Conservation (phyloP, 1,140 invertebrate species). For the Drosophila pseudoananassae region DNA sequence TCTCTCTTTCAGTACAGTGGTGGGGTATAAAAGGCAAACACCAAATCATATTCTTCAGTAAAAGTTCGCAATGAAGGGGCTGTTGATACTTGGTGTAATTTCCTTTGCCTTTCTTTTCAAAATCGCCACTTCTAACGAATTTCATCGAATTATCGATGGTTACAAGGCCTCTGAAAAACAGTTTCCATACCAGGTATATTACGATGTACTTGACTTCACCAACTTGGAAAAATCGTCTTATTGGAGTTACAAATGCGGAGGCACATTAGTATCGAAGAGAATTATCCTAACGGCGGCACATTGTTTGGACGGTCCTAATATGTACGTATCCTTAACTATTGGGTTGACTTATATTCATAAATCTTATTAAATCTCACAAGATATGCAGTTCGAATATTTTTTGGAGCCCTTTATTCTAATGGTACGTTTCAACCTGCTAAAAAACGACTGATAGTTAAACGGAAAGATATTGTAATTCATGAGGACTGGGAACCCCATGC, state of each 20-base stretch:
- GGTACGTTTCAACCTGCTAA: background rate
- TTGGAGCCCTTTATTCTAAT: background rate
- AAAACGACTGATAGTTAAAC: background rate
- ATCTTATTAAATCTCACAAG: background rate
- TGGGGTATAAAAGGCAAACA: background rate
- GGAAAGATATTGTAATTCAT: background rate
- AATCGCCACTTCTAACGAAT: background rate
- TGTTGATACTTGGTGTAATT: background rate
- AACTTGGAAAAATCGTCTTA: too few relatives aligned
- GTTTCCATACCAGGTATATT: background rate
- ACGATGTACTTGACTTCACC: background rate
- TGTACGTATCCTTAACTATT: background rate
- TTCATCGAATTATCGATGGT: background rate
- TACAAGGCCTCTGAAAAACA: background rate
- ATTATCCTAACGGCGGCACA: background rate
- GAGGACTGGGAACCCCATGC: accelerated
- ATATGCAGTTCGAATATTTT: background rate
- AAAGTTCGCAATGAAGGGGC: background rate
- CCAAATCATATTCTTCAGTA: background rate
- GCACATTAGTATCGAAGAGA: background rate
- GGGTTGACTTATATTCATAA: background rate
- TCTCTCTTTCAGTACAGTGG: background rate
- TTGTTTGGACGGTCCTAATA: background rate
- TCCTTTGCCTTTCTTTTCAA: background rate
- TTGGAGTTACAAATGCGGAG: background rate